Evolutionary conservation across 2,888 invertebrate species (phyloP).

Genomic region (Catotricha subobsoleta): DNA sequence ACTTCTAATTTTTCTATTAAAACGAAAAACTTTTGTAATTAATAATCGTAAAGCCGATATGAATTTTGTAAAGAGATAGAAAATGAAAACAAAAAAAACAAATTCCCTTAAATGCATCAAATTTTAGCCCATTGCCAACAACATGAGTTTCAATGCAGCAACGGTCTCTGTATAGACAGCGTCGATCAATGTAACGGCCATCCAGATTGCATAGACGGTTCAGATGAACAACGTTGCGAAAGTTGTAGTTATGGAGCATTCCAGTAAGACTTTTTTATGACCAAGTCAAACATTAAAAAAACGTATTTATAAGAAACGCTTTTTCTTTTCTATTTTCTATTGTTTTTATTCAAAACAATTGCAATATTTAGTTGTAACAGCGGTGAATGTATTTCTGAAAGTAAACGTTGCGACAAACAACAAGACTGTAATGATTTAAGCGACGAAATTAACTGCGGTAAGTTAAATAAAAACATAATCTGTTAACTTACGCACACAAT

Average conservation of each 20-base stretch:
- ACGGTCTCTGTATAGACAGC: constrained; percentile 41
- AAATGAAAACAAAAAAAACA: neutral
- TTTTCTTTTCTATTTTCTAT: neutral
- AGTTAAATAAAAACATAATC: constrained; percentile 13
- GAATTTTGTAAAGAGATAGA: neutral
- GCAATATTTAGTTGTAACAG: constrained; percentile 32
- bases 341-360: neutral
- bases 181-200: constrained; percentile 34
- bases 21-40: no score
- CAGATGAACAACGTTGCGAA: constrained; percentile 33
- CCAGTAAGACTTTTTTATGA: constrained; percentile 22
- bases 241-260: constrained; percentile 24
- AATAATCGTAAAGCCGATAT: neutral
- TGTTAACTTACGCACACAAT: neutral
- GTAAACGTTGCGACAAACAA: constrained; percentile 37
- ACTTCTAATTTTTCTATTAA: no score
- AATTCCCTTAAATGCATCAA: neutral
- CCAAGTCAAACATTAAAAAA: no score
- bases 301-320: neutral
- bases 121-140: constrained; percentile 18
- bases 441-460: constrained; percentile 44
- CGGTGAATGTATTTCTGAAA: constrained; percentile 41
- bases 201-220: constrained; percentile 33
- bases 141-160: constrained; percentile 38
- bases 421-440: constrained; percentile 38